These are phyloP conservation scores for Otolemur garnettii DNA, from an alignment of 2,113 vertebrate species.

Conservation along the genomic window DNA sequence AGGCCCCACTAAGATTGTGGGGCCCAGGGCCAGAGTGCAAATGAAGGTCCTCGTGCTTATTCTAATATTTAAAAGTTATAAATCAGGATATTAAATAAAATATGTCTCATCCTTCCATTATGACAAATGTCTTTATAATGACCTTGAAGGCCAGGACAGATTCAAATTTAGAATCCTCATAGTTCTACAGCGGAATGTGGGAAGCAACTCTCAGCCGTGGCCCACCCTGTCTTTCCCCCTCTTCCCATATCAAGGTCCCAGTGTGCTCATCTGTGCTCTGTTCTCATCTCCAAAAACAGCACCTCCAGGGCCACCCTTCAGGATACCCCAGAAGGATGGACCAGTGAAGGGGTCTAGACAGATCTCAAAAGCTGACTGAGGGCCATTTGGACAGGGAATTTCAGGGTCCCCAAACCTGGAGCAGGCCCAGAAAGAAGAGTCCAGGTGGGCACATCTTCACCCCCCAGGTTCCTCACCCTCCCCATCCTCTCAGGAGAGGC, in stretches of 20 bases:
- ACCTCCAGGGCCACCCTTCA: not conserved
- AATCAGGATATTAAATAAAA: conserved; percentile 79
- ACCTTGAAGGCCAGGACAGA: conserved; percentile 64
- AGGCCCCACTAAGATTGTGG: not conserved
- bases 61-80: conserved; percentile 72
- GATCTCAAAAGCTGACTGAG: not conserved
- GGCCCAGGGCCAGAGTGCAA: not conserved
- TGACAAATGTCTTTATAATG: conserved; percentile 73
- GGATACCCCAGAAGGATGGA: not conserved
- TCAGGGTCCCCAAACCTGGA: not conserved
- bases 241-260: not conserved
- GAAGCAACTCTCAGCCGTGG: accelerated
- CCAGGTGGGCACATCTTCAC: not conserved
- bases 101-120: conserved; percentile 58
- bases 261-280: too few relatives aligned
- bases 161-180: conserved; percentile 63
- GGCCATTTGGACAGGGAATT: not conserved
- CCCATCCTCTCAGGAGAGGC: not conserved
- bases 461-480: not conserved
- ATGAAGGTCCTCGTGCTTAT: not conserved
- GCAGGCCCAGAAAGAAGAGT: not conserved
- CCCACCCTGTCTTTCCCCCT: not conserved
- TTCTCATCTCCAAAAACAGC: not conserved
- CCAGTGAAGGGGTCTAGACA: not conserved
- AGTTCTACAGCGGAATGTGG: not conserved